Percentiles rank a stretch among this genome's conserved stretches.
phyloP scores from a whole-genome alignment of 35 echinoderm and acorn worm species.

The Nesometra sesokonis region DNA sequence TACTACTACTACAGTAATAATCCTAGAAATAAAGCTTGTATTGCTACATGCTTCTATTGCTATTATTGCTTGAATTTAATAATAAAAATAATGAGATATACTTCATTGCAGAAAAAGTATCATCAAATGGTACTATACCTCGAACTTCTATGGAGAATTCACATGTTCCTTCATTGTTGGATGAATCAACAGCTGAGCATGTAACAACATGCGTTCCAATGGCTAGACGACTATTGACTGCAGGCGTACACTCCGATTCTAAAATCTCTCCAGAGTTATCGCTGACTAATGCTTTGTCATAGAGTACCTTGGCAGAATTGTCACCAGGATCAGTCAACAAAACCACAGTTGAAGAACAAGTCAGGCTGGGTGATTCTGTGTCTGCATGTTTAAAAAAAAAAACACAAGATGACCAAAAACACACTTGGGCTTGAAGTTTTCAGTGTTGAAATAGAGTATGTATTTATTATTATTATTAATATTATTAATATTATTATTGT shows the following conservation, averaged over 20 bases:
- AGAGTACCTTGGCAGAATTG: background rate
- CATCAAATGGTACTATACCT: background rate
- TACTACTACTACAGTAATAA: too few species aligned
- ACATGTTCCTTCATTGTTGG: background rate
- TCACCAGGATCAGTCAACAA: background rate
- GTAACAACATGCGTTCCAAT: background rate
- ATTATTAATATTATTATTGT: too few species aligned
- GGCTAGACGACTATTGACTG: background rate
- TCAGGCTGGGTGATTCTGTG: background rate
- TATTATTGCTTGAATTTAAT: too few species aligned
- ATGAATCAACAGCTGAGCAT: background rate
- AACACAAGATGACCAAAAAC: too few species aligned
- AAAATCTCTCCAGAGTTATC: background rate
- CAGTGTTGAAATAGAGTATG: too few species aligned
- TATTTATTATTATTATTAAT: background rate
- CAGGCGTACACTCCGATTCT: background rate
- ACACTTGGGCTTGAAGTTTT: too few species aligned
- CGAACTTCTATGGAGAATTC: background rate
- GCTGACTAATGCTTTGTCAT: background rate
- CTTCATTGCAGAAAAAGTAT: too few species aligned
- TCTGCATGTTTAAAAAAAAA: too few species aligned
- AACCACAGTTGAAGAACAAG: background rate
- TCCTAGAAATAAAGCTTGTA: too few species aligned
- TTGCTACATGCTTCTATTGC: too few species aligned
- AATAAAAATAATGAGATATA: too few species aligned